Base-by-base conservation (phyloP, 2,797 vertebrate genomes). In the Melanotaenia maccullochi region DNA sequence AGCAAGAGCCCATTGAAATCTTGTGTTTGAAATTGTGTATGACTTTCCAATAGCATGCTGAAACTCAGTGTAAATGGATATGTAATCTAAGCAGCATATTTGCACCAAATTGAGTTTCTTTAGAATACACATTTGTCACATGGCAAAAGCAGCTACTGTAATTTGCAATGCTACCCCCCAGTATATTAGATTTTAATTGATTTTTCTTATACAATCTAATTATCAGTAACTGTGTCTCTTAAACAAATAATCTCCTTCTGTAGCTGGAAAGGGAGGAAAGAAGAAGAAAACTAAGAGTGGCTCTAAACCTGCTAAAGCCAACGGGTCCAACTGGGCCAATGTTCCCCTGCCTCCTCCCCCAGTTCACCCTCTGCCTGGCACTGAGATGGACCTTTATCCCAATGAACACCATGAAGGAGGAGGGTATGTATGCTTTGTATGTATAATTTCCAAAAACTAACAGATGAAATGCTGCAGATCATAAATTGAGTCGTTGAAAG, bases 211-310 rank as follows among this genome's bases (percentile, higher is more conserved):
- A 61, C 67, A 82, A 60, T 83, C 65, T 49, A 22, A 75, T 79
- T 76, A 80, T 57, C 42, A 64, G 1, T 28, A 57, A 56, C 40
- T 64, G 35, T 24, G 20, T 79, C n/a, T 68, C 52, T 73, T 68
- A 68, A 79, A 84, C 61, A 4, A 40, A 62, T 65, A 9, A 13
- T 51, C 24, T 82, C 35, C 60, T 58, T 69, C 65, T 93, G 60
- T 87, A 99, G 98, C 97, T 94, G 97, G 97, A 13, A 99, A 99
- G 93, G 96, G 97, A 89, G 97, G 97, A n/a, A 99, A 99, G 93
- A 99, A 98, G 95, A 99, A 99, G 95, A 99, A 99, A 94, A 96
- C 84, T 71, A 99, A 99, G 95, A 96, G 94, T 76, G 92, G 94
- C 56, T 89, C 95, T 60, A 99, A 99, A 88, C 89, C 95, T 4